phyloP scores from a whole-genome alignment of 2,113 vertebrate species.

The Diadophis punctatus region DNA sequence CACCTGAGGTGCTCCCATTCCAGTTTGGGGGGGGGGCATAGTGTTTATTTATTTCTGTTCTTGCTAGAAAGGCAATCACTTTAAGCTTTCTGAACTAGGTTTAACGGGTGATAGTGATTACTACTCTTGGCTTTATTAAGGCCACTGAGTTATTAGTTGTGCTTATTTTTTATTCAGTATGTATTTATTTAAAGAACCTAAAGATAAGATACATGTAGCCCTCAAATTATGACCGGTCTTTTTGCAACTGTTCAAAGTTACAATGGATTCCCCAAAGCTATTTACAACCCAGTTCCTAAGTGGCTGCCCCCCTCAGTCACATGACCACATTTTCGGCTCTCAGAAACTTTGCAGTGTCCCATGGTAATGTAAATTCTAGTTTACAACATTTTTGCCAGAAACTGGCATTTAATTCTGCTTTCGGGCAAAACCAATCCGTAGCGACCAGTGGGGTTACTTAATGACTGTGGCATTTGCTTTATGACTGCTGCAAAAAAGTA shows the following conservation, averaged over 20 bases:
- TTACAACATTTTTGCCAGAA: not conserved
- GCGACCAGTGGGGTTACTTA: not conserved
- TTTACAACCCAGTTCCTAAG: not conserved
- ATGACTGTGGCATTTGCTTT: not conserved
- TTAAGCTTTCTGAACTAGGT: not conserved
- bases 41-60: not conserved
- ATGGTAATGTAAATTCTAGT: not conserved
- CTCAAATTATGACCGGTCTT: not conserved
- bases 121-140: not conserved
- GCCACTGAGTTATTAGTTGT: not conserved
- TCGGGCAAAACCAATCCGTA: not conserved
- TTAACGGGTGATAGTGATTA: not conserved
- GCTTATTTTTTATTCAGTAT: not conserved
- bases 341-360: not conserved
- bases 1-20: not conserved
- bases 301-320: not conserved
- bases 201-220: not conserved
- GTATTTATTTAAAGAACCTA: not conserved
- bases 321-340: not conserved
- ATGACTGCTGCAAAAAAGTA: not conserved
- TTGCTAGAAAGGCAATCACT: not conserved
- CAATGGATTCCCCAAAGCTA: not conserved
- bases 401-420: not conserved
- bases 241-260: not conserved
- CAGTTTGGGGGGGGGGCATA: not conserved